Percentiles rank a stretch among this genome's conserved stretches.
phyloP scores from a whole-genome alignment of 2,113 vertebrate species.

The Microcebus tavaratra region DNA sequence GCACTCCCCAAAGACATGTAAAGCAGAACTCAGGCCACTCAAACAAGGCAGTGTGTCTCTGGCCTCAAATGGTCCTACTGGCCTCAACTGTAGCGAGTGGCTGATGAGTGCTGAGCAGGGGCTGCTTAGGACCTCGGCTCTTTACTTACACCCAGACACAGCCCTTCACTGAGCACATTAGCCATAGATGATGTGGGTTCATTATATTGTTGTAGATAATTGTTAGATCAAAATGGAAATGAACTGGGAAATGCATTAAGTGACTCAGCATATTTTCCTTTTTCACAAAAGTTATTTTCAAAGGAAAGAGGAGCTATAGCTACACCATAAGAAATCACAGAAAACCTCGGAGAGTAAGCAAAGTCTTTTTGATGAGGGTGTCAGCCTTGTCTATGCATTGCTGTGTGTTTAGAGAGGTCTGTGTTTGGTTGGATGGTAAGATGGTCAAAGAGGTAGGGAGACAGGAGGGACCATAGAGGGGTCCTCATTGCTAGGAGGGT shows the following conservation, averaged over 20 bases:
- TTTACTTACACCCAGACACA: background rate
- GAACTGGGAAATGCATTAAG: constrained; percentile 63
- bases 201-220: background rate
- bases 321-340: constrained; percentile 63
- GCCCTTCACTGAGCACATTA: background rate
- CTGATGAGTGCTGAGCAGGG: background rate
- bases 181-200: background rate
- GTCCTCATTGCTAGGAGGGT: constrained; percentile 48
- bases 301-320: constrained; percentile 51
- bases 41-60: background rate
- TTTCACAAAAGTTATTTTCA: constrained; percentile 31
- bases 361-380: constrained; percentile 50
- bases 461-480: constrained; percentile 9
- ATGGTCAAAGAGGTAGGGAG: background rate
- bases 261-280: constrained; percentile 48
- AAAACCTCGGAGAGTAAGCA: constrained; percentile 58
- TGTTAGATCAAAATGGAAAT: constrained; percentile 63
- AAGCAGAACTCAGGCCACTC: background rate
- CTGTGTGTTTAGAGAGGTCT: constrained; percentile 61
- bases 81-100: background rate
- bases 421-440: background rate
- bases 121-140: too few species aligned
- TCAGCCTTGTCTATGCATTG: background rate
- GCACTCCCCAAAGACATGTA: background rate
- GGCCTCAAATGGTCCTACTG: background rate